Base-by-base conservation (phyloP, 2,888 invertebrate species). In the Alviniconcha strummeri region DNA sequence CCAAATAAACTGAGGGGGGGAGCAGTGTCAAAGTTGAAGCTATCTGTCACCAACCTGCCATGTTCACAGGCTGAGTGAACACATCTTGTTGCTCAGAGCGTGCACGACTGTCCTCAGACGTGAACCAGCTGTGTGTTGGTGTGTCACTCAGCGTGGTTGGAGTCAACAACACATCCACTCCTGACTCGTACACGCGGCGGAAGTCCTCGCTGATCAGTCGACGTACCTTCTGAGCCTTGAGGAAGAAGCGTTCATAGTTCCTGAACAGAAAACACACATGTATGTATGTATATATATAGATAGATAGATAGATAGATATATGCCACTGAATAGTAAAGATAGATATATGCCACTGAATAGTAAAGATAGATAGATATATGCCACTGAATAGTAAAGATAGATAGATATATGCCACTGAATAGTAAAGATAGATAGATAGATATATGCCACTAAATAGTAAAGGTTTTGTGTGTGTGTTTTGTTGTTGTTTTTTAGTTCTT, bases 1-100 rank as follows among this genome's bases (percentile, higher is more conserved):
- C 36, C 36, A 36, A 36, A 36, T 36, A 36, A 36, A 36, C 3
- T 36, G 69, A 6, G 69, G 3, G 69, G 17, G 15, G 69, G 69
- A 36, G 36, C 36, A 36, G 36, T 36, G 36, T 36, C 36, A 36
- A 36, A 36, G 0, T 36, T 36, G 3, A 36, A 36, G 36, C 36
- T 36, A 36, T 36, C 36, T 36, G 36, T 3, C 8, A 19, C 55
- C 71, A 81, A 93, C 99, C 99, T 69, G 99, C 98, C 97, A 99
- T 97, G 93, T 99, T 99, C 0, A 97, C 97, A 0, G 99, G 97
- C 91, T 98, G 98, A 0, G 99, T 99, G 92, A 97, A 99, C 92
- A 96, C 97, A 94, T 99, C 99, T 92, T 98, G 97, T 75, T 96
- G 95, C 0, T 97, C 96, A 93, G 97, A 97, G 91, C 98, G 97